A percentile compares a stretch with the other conserved stretches of the same genome.
Evolutionary conservation across 2,797 vertebrate species (phyloP).

Genomic region (Jordanella pulchra): DNA sequence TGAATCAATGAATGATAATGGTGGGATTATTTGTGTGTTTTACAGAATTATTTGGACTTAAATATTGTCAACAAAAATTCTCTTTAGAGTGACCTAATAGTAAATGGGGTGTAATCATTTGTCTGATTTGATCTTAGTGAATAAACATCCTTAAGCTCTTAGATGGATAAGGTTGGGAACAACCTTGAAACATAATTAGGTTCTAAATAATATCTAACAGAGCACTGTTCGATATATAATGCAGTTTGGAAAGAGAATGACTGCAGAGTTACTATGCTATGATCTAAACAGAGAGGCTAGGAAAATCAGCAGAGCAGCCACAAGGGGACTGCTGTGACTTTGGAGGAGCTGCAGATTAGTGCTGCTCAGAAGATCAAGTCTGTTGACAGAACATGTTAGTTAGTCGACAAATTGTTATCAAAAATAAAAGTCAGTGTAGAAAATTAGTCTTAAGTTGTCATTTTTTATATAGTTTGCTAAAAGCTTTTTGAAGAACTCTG

Average conservation of each 20-base stretch:
- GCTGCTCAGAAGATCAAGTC: neutral
- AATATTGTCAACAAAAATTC: neutral
- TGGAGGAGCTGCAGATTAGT: neutral
- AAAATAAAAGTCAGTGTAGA: too few species aligned
- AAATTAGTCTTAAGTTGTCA: too few species aligned
- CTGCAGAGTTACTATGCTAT: neutral
- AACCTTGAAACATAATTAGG: neutral
- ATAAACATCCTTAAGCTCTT: neutral
- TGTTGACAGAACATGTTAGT: neutral
- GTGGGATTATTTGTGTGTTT: slow-evolving; percentile 33
- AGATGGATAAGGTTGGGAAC: neutral
- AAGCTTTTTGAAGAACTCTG: too few species aligned
- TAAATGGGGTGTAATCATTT: too few species aligned
- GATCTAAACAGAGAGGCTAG: neutral
- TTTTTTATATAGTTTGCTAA: too few species aligned
- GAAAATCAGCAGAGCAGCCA: neutral
- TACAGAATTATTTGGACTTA: neutral
- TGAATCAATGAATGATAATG: slow-evolving; percentile 53
- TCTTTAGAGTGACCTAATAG: neutral
- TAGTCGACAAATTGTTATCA: too few species aligned
- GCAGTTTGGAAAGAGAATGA: too few species aligned
- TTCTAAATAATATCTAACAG: neutral
- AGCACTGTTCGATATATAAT: neutral
- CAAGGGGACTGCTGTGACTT: neutral
- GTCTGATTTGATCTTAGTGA: too few species aligned